Percentiles rank a stretch among this genome's conserved stretches.
phyloP scores from a whole-genome alignment of 2,797 vertebrate species.

The Carduelis carduelis region DNA sequence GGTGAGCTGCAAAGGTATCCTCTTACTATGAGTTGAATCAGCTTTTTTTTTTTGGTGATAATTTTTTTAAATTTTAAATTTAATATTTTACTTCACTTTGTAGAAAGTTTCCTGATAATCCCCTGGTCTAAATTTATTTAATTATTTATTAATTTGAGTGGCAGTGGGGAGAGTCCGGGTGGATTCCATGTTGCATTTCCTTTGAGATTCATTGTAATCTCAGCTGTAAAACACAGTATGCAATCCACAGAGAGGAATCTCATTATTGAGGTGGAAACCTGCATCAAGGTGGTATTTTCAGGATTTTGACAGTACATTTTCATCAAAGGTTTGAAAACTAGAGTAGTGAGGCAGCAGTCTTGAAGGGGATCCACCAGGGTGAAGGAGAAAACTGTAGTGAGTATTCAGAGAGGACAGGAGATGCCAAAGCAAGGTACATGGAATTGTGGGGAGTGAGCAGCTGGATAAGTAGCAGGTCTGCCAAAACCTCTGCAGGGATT shows the following conservation, averaged over 20 bases:
- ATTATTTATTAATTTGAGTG: neutral
- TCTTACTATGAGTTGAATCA: neutral
- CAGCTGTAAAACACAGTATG: rapidly evolving
- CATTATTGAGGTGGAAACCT: neutral
- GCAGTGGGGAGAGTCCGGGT: neutral
- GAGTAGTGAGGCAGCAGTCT: neutral
- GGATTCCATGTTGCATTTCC: neutral
- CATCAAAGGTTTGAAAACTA: neutral
- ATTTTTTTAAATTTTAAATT: neutral
- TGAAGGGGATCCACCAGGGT: rapidly evolving
- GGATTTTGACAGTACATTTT: neutral
- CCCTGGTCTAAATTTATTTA: neutral
- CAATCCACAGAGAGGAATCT: neutral
- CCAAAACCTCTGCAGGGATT: neutral
- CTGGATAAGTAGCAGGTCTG: neutral
- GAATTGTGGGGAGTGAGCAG: neutral
- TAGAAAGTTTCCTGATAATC: neutral
- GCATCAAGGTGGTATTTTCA: neutral
- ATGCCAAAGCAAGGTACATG: neutral
- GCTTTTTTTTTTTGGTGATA: neutral
- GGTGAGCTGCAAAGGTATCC: neutral
- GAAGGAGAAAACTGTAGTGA: rapidly evolving
- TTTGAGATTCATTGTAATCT: neutral
- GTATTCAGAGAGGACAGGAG: neutral
- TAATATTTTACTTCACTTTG: neutral